Conservation (phyloP, 1,140 invertebrate species). For the Drosophila varians region DNA sequence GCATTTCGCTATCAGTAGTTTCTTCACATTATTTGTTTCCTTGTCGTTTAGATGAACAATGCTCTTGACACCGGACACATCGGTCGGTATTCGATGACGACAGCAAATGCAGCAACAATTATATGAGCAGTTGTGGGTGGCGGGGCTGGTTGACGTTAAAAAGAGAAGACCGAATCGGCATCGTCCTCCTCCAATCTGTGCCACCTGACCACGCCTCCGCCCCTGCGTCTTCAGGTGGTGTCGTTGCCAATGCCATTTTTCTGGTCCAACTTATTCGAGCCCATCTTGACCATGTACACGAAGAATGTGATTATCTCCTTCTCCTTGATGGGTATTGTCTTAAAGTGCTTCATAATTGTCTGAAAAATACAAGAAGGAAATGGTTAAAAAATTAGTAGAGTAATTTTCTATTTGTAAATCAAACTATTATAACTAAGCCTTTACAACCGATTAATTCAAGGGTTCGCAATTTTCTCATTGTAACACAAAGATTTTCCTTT, state of each 20-base stretch:
- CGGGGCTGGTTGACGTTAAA: slow-evolving; percentile 6
- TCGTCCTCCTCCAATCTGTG: slow-evolving; percentile 14
- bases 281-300: slow-evolving; percentile 97
- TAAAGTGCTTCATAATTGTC: slow-evolving; percentile 97
- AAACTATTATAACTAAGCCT: too few species aligned
- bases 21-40: not conserved
- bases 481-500: too few species aligned
- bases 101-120: slow-evolving; percentile 49
- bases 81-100: slow-evolving; percentile 8
- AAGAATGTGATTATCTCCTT: slow-evolving; percentile 98
- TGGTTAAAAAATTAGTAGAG: not conserved
- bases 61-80: slow-evolving; percentile 13
- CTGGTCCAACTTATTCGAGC: slow-evolving; percentile 95
- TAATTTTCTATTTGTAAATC: too few species aligned
- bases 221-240: slow-evolving; percentile 67
- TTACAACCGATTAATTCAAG: too few species aligned
- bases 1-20: slow-evolving; percentile 17
- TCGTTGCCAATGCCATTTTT: slow-evolving; percentile 88
- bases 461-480: too few species aligned
- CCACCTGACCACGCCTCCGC: slow-evolving; percentile 18
- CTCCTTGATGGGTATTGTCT: slow-evolving; percentile 95
- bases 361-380: slow-evolving; percentile 79
- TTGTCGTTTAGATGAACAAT: slow-evolving; percentile 10
- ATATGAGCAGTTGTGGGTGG: slow-evolving; percentile 6
- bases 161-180: slow-evolving; percentile 22